Evolutionary conservation across 1,140 invertebrate species (phyloP).

Genomic region (Dreissena rostriformis): DNA sequence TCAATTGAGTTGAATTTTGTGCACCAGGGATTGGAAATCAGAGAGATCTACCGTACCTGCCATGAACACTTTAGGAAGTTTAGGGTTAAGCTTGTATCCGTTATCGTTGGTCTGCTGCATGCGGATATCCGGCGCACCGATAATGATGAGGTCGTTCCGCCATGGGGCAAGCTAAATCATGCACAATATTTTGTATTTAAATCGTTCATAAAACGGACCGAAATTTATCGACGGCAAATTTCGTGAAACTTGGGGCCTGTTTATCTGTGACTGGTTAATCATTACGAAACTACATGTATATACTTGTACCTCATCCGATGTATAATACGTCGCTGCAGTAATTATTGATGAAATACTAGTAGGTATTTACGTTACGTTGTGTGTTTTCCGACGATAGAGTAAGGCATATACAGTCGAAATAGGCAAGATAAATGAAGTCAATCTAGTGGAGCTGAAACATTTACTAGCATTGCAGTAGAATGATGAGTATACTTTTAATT

Average conservation of each 20-base stretch:
- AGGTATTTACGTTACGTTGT: no score
- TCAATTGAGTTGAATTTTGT: no score
- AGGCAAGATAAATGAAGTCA: no score
- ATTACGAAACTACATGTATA: background rate
- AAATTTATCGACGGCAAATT: background rate
- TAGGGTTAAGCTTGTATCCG: conserved; percentile 70
- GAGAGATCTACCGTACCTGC: conserved; percentile 75
- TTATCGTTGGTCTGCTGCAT: conserved; percentile 73
- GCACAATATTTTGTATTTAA: background rate
- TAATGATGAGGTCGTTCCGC: conserved; percentile 39
- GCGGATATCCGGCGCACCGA: conserved; percentile 68
- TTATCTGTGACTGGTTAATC: no score
- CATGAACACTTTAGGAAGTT: conserved; percentile 73
- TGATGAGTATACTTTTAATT: no score
- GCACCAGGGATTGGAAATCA: conserved; percentile 63
- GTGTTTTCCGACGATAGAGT: no score
- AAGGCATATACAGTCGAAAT: no score
- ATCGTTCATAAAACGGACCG: background rate
- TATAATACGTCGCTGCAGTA: background rate
- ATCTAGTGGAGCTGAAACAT: no score
- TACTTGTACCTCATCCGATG: background rate
- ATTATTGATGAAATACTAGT: no score
- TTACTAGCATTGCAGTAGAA: no score
- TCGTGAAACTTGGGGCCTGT: no score
- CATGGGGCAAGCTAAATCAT: conserved; percentile 56